Base-by-base conservation (phyloP, 37 sponge, comb jelly and placozoan genomes). In the Aplysina aerophoba region DNA sequence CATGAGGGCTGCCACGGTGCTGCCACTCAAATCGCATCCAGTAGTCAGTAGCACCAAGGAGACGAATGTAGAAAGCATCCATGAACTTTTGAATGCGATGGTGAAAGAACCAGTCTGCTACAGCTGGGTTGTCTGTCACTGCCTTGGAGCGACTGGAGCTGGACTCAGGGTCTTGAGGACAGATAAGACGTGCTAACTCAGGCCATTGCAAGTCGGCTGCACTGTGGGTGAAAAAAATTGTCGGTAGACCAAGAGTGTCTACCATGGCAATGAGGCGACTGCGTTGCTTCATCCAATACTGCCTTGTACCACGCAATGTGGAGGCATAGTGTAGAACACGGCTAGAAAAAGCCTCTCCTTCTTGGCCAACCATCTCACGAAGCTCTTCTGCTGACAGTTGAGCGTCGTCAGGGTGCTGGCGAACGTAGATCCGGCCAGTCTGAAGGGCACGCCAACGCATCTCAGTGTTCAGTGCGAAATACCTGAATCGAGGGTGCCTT, bases 21-120 rank as follows among this genome's bases (percentile, higher is more conserved):
- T 87, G 91, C 81, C 80, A 91, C 59, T 87, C 88, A 83, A 91
- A 87, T 0, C 90, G 41, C 21, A 86, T 14, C 85, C 91, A 91
- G 81, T 87, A 91, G 88, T 91, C 91, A 8, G 55, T 50, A 17
- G 85, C 87, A 2, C 62, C 72, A 22, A 91, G 84, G 0, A 87
- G 64, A 17, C 74, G 77, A 31, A 37, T 50, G 38, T 85, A 83
- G 69, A 83, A 83, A 44, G 20, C 19, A 19, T 83, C 37, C 11
- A 83, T 22, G 27, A 83, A 83, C 25, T 36, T 22, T 4, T 39
- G 30, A 11, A 67, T 37, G 21, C 83, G 21, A 6, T 67, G 27
- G 31, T 40, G 40, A 67, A 83, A 83, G 27, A 83, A 83, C 65
- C 83, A 83, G 55, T 83, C 83, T 16, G 83, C 83, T 41, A 83